Conservation (phyloP, 2,113 vertebrate species). For the Oriolus oriolus region DNA sequence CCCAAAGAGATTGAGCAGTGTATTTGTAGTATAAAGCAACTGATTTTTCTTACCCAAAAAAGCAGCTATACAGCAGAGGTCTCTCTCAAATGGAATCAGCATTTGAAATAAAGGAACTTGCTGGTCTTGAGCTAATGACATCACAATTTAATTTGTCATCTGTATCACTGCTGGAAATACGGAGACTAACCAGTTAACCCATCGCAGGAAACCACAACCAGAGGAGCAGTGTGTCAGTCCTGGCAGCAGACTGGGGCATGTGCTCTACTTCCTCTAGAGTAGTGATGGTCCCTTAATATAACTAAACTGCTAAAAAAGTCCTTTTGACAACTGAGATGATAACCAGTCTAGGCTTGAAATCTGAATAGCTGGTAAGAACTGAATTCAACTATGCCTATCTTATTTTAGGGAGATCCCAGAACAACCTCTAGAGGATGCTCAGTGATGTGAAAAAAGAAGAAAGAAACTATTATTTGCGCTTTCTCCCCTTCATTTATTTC, state of each 20-base stretch:
- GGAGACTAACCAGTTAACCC: not conserved
- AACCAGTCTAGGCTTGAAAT: not conserved
- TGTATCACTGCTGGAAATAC: not conserved
- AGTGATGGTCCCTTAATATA: not conserved
- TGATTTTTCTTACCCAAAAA: not conserved
- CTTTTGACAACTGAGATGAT: not conserved
- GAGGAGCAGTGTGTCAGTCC: not conserved
- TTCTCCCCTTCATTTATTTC: not conserved
- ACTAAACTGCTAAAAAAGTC: not conserved
- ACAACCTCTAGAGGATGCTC: constrained; percentile 85
- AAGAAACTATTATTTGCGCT: not conserved
- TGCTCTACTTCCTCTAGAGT: not conserved
- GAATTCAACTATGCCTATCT: not conserved
- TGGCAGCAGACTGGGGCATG: accelerated
- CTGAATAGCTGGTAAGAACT: not conserved
- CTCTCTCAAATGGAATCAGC: not conserved
- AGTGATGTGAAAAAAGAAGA: constrained; percentile 84
- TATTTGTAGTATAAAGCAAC: not conserved
- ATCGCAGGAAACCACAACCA: accelerated
- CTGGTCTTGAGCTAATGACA: not conserved
- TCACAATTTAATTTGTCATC: not conserved
- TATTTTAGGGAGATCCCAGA: constrained; percentile 83
- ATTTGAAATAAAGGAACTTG: not conserved
- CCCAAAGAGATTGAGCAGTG: not conserved
- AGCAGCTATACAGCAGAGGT: not conserved